Evolutionary conservation across 2,113 vertebrate species (phyloP), one percentile per base, ranked within the genome.

Genomic region (Podarcis raffonei): DNA sequence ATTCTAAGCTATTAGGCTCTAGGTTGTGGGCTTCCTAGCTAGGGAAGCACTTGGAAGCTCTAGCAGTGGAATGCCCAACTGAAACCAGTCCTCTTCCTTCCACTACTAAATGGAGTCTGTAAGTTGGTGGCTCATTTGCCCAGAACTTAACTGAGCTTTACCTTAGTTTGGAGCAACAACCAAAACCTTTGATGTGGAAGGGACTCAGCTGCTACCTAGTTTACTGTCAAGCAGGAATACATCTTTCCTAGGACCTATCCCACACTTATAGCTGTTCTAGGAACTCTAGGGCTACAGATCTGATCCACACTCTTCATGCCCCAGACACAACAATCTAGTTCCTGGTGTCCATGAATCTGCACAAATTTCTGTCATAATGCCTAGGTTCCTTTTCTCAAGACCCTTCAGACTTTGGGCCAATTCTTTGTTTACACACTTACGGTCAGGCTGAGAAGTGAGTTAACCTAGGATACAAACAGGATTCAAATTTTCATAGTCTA

Each of bases 371-470:
- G 48, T 53, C 48, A 53, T 53, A 0, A 53, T 53, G 98, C 96
- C 97, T 98, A 97, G 98, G 97, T 98, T 95, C 98, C 97, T 98
- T 96, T 97, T 97, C 97, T 98, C 98, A 97, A 97, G 96, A 98
- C 97, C 98, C 97, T 94, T 97, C 97, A 96, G 97, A 98, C 98
- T 98, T 96, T 96, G 96, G 97, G 97, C 97, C 97, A 96, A 94
- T 97, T 96, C 97, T 98, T 98, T 98, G 97, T 97, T 97, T 97
- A 97, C 98, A 95, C 96, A 98, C 94, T 98, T 97, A 97, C 97
- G 97, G 97, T 98, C 98, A 98, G 98, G 98, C 98, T 97, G 98
- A 97, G 97, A 98, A 97, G 97, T 97, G 98, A 98, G 97, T 96
- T 98, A 96, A 97, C 95, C 95, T 97, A 97, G 98, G 98, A 53